Percentiles rank a stretch among this genome's conserved stretches.
These are phyloP conservation scores for Hetaerina titia DNA, from an alignment of 2,888 invertebrate genomes.

Conservation along the genomic window DNA sequence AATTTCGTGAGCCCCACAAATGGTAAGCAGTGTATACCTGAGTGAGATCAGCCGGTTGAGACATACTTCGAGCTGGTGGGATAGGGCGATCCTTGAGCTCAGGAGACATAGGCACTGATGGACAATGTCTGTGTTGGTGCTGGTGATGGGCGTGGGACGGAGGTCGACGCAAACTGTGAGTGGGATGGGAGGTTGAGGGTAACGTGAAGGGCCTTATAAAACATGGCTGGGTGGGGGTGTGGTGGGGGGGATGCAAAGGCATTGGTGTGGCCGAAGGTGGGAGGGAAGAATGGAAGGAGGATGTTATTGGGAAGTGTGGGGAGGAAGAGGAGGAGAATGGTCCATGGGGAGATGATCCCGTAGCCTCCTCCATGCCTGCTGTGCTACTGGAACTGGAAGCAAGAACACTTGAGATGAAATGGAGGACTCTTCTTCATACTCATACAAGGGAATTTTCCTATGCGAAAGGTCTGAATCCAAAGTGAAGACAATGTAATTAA, in stretches of 20 bases:
- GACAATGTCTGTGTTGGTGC: slow-evolving; percentile 63
- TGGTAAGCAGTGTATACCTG: slow-evolving; percentile 71
- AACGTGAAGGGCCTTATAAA: slow-evolving; percentile 61
- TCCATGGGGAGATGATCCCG: slow-evolving; percentile 49
- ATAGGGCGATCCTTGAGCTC: slow-evolving; percentile 58
- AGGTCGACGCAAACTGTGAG: slow-evolving; percentile 64
- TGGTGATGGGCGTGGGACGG: slow-evolving; percentile 65
- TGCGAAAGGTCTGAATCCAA: too few species aligned
- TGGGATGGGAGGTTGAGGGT: slow-evolving; percentile 55
- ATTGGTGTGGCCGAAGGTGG: slow-evolving; percentile 44
- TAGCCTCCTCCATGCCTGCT: slow-evolving; percentile 55
- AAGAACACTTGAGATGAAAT: not conserved
- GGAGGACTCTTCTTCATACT: not conserved
- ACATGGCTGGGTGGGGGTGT: slow-evolving; percentile 51
- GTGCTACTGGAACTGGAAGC: slow-evolving; percentile 41
- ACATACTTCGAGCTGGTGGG: slow-evolving; percentile 76
- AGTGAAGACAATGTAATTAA: too few species aligned
- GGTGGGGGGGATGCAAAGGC: slow-evolving; percentile 42
- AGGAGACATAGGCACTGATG: slow-evolving; percentile 65
- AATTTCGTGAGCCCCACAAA: too few species aligned
- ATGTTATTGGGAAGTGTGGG: slow-evolving; percentile 45
- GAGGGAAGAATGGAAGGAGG: slow-evolving; percentile 40
- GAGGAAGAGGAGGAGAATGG: slow-evolving; percentile 60
- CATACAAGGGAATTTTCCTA: too few species aligned
- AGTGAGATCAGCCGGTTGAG: slow-evolving; percentile 77